Evolutionary conservation across 2,797 vertebrate genomes (phyloP), one percentile per base, ranked within the genome.

Genomic region (Sebastes taczanowskii): DNA sequence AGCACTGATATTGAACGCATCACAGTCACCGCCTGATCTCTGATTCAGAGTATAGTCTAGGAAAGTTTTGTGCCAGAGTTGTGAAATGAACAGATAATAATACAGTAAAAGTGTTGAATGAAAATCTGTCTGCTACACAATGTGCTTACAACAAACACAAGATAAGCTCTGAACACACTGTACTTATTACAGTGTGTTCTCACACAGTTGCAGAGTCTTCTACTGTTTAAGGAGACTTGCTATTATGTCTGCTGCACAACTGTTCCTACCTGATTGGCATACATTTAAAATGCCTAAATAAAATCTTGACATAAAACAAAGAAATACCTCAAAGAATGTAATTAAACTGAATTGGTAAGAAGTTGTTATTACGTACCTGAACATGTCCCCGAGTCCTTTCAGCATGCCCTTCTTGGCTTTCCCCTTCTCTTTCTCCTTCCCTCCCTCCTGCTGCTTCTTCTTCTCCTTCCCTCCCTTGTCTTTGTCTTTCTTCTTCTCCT

Each of bases 381-480:
- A 99, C 98, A 99, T 99, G 88, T 99, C 98, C 70, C 98, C 98
- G 27, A 99, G 95, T 68, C 98, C 98, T 86, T 98, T 99, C 88
- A 99, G 92, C 96, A 98, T 96, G 55, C 98, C 95, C 92, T 97
- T 97, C 95, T 98, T 99, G 73, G 97, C 96, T 87, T 99, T 99
- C 62, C 97, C 96, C 89, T 97, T 97, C 29, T 98, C 97, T 59
- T 98, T 98, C 55, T 95, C 94, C 22, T 90, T 90, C 66, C 69
- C 94, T 75, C 53, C 77, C 87, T 97, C 90, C 95, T 84, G 87
- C 94, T 84, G 87, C 56, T 86, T 95, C 93, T 89, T 94, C 79
- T 97, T 97, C 1, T 97, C 94, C 90, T 96, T 97, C 61, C 95
- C 95, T 65, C 93, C 96, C 69, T 97, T 97, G 34, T 89, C 92